phyloP scores from a whole-genome alignment of 2,888 invertebrate genomes.

The Lagria hirta region DNA sequence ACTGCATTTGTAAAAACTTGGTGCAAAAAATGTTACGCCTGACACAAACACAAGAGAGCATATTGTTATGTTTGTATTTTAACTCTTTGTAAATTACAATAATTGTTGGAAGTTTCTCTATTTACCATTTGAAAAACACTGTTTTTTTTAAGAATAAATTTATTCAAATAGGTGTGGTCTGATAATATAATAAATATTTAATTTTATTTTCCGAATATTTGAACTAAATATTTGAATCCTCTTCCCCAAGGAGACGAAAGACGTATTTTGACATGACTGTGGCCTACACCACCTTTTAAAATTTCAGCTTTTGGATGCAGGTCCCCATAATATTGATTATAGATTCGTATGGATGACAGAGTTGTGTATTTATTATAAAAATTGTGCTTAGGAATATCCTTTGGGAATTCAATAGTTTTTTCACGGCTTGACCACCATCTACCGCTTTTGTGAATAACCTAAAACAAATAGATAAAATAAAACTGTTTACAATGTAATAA shows the following conservation, averaged over 20 bases:
- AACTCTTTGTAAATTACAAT: too few relatives aligned
- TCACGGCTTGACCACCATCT: conserved; percentile 17
- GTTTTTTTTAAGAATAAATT: too few relatives aligned
- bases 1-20: too few relatives aligned
- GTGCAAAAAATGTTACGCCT: too few relatives aligned
- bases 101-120: too few relatives aligned
- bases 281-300: conserved; percentile 16
- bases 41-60: too few relatives aligned
- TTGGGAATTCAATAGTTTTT: conserved; percentile 17
- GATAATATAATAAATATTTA: too few relatives aligned
- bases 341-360: conserved; percentile 16
- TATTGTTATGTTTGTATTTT: too few relatives aligned
- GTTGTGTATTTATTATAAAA: conserved; percentile 13
- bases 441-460: conserved; percentile 11
- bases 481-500: too few relatives aligned
- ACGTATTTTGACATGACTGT: conserved; percentile 16
- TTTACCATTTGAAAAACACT: too few relatives aligned
- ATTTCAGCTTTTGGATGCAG: conserved; percentile 8
- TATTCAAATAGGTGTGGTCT: too few relatives aligned
- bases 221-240: conserved; percentile 20
- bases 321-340: conserved; percentile 18
- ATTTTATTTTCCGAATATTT: conserved; percentile 20
- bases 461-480: too few relatives aligned
- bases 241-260: conserved; percentile 11
- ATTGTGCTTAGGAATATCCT: conserved; percentile 8